Evolutionary conservation across 2,113 vertebrate species (phyloP).

Genomic region (Gnathonemus longibarbis): DNA sequence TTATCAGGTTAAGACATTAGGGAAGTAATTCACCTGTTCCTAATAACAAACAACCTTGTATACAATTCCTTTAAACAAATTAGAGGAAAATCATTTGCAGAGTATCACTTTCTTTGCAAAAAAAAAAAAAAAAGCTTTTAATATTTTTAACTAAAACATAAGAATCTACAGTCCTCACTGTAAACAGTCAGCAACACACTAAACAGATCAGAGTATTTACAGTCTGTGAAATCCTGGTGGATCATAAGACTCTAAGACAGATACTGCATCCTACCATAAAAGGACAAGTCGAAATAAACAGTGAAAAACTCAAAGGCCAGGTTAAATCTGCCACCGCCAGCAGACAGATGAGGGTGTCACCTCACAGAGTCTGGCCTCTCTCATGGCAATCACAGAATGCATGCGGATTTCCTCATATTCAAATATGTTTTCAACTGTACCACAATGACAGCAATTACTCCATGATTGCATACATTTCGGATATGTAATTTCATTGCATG

Average conservation of each 20-base stretch:
- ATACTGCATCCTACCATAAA: not conserved
- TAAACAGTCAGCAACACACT: not conserved
- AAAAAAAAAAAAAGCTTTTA: not conserved
- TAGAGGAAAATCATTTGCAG: not conserved
- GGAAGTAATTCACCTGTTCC: not conserved
- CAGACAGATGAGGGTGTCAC: not conserved
- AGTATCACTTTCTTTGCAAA: not conserved
- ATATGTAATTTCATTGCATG: not conserved
- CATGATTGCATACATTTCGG: not conserved
- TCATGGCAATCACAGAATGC: not conserved
- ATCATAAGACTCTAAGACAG: not conserved
- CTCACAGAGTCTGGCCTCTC: not conserved
- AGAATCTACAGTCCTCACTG: not conserved
- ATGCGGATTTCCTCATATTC: not conserved
- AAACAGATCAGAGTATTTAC: not conserved
- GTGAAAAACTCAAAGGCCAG: not conserved
- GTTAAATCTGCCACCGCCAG: not conserved
- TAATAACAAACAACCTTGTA: not conserved
- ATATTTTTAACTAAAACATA: not conserved
- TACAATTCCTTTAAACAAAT: not conserved
- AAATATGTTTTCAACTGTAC: not conserved
- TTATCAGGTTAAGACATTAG: not conserved
- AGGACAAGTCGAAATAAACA: not conserved
- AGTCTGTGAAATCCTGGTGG: not conserved
- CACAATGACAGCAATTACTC: not conserved